These are phyloP conservation scores for Diplazon laetatorius DNA, from an alignment of 2,888 invertebrate species.

Conservation along the genomic window DNA sequence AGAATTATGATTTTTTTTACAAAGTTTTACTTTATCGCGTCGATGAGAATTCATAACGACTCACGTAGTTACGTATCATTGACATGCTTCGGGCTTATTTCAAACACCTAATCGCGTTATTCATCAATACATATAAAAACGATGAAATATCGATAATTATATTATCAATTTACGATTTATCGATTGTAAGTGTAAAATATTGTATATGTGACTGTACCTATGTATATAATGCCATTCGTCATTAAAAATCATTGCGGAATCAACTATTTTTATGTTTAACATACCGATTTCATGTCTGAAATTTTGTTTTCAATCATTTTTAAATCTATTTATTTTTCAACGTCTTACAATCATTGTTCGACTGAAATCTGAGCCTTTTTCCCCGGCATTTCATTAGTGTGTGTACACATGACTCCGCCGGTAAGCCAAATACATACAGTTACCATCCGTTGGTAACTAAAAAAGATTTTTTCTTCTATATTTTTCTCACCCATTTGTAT, in stretches of 20 bases:
- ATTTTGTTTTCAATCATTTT: too few species aligned
- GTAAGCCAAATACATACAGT: too few species aligned
- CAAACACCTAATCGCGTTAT: slow-evolving; percentile 49
- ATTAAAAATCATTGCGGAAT: slow-evolving; percentile 70
- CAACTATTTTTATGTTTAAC: not conserved
- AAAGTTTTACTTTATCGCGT: not conserved
- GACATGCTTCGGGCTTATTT: slow-evolving; percentile 50
- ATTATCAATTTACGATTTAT: slow-evolving; percentile 58
- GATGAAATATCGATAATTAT: slow-evolving; percentile 45
- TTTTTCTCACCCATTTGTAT: too few species aligned
- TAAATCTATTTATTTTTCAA: not conserved
- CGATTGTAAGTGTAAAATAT: slow-evolving; percentile 75
- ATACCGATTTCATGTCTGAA: too few species aligned
- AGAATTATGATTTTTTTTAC: slow-evolving; percentile 41
- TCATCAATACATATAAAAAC: slow-evolving; percentile 33
- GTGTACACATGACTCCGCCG: too few species aligned
- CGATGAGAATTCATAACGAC: not conserved
- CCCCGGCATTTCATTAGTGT: too few species aligned
- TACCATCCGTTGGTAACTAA: too few species aligned
- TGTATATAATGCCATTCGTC: slow-evolving; percentile 75
- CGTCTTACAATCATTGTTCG: too few species aligned
- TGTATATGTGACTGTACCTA: slow-evolving; percentile 78
- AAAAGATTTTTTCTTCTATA: too few species aligned
- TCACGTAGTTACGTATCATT: not conserved
- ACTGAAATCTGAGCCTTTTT: too few species aligned